Evolutionary conservation across 2,888 invertebrate species (phyloP).

Genomic region (Digitonthophagus gazella): DNA sequence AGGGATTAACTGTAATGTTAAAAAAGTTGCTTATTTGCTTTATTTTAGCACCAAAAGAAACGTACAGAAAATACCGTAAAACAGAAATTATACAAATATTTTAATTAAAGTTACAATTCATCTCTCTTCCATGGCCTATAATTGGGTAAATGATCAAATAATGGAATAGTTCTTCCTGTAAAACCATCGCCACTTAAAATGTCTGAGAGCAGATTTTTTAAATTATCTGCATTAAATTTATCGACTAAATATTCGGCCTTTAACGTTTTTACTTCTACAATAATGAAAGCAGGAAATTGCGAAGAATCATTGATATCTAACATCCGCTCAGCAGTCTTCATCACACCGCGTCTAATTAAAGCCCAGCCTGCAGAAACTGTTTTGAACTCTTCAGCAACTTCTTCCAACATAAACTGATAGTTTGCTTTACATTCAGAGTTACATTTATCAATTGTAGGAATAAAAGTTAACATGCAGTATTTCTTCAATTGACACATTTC

Average conservation of each 20-base stretch:
- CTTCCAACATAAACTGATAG: background rate
- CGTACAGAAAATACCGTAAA: background rate
- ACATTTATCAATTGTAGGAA: constrained; percentile 7
- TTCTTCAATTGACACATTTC: constrained; percentile 20
- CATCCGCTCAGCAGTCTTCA: constrained; percentile 21
- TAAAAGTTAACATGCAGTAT: constrained; percentile 22
- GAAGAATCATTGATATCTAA: constrained; percentile 18
- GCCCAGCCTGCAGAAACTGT: constrained; percentile 17
- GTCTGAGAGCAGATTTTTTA: constrained; percentile 18
- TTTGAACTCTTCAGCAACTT: constrained; percentile 20
- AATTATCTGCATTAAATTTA: constrained; percentile 1
- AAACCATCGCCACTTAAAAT: constrained; percentile 20
- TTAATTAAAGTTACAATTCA: constrained; percentile 2
- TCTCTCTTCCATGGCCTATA: constrained; percentile 20
- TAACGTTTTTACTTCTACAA: constrained; percentile 24
- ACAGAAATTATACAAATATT: background rate
- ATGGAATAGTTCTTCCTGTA: constrained; percentile 17
- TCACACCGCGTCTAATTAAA: constrained; percentile 18
- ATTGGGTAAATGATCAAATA: constrained; percentile 23
- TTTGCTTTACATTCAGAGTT: constrained; percentile 18
- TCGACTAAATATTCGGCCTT: constrained; percentile 19
- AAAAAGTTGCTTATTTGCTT: background rate
- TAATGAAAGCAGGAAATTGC: constrained; percentile 5
- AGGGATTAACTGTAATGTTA: background rate
- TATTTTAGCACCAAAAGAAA: background rate